phyloP scores from a whole-genome alignment of 30 jellyfish, hydroid and myxozoan genomes.

The Aurelia aurita region DNA sequence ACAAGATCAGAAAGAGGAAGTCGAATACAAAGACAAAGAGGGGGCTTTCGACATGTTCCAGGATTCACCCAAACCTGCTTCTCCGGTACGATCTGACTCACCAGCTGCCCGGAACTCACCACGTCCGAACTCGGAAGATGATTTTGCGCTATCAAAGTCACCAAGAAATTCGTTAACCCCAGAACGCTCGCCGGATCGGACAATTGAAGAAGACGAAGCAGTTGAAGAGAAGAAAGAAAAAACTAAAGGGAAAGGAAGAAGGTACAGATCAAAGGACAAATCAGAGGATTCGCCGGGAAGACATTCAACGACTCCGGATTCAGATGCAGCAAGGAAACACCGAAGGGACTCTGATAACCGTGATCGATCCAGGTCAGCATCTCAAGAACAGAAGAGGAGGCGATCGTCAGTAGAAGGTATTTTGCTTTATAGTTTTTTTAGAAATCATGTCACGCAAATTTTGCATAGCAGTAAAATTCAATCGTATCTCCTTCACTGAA shows the following conservation, averaged over 20 bases:
- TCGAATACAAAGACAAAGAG: neutral
- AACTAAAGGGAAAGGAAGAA: conserved; percentile 47
- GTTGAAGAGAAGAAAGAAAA: conserved; percentile 12
- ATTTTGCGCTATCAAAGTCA: conserved; percentile 51
- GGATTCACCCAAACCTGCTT: conserved; percentile 39
- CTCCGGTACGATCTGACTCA: conserved; percentile 38
- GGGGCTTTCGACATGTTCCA: conserved; percentile 40
- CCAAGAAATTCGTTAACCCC: conserved; percentile 41
- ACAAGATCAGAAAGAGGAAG: neutral
- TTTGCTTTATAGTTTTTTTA: too few relatives aligned
- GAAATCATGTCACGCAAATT: too few relatives aligned
- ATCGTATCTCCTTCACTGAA: too few relatives aligned
- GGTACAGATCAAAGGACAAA: conserved; percentile 49
- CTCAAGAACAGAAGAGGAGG: conserved; percentile 29
- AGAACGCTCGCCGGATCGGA: conserved; percentile 31
- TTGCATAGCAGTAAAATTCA: too few relatives aligned
- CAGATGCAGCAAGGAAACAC: neutral
- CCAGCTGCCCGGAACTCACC: conserved; percentile 29
- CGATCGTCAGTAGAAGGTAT: neutral
- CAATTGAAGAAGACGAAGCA: conserved; percentile 7
- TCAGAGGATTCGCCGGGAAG: conserved; percentile 37
- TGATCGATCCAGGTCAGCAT: conserved; percentile 39
- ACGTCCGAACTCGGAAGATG: conserved; percentile 31
- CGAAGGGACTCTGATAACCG: neutral
- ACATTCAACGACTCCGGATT: conserved; percentile 36